Percentiles rank a stretch among this genome's conserved stretches.
Conservation (phyloP, 2,113 vertebrate genomes). For the Petaurus breviceps region DNA sequence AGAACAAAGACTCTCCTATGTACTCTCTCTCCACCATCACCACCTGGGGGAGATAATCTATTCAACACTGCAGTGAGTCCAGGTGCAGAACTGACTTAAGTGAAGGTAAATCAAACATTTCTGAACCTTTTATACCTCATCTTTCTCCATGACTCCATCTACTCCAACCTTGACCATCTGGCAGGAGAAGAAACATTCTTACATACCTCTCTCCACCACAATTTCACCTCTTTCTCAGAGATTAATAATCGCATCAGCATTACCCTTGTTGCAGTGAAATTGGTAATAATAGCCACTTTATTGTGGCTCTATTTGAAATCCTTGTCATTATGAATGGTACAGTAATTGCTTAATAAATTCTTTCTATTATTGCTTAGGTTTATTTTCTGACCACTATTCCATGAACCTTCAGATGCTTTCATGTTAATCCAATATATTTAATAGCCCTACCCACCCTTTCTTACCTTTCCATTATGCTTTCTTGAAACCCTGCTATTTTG, state of each 20-base stretch:
- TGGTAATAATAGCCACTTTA: background rate
- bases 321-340: background rate
- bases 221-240: background rate
- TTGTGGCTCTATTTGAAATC: background rate
- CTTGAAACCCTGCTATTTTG: background rate
- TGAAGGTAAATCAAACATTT: background rate
- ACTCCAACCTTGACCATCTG: background rate
- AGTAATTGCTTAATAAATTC: background rate
- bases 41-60: background rate
- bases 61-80: background rate
- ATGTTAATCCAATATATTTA: no score
- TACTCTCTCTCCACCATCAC: background rate
- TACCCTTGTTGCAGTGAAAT: background rate
- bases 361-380: background rate
- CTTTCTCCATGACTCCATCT: background rate
- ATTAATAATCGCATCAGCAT: background rate
- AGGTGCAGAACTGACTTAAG: background rate
- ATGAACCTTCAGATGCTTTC: background rate
- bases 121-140: background rate
- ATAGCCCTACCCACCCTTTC: background rate
- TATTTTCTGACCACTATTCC: background rate
- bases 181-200: background rate
- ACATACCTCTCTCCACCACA: background rate
- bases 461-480: background rate
- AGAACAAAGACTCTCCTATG: background rate